Evolutionary conservation across 2,113 vertebrate genomes (phyloP), one percentile per base, ranked within the genome.

Genomic region (Antechinus flavipes): DNA sequence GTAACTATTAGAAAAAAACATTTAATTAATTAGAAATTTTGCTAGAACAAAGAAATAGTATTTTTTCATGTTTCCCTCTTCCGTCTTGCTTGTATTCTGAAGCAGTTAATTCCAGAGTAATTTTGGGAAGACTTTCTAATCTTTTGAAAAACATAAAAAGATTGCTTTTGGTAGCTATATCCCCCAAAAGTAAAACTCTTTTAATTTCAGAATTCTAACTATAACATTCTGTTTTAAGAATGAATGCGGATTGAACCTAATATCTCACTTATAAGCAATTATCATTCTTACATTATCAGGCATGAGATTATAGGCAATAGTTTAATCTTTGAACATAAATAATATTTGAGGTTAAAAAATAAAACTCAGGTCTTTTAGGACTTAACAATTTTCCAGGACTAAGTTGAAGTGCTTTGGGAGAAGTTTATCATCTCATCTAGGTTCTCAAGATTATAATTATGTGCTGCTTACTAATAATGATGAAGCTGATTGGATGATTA

Each of bases 81-180:
- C 7, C 1, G 22, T n/a, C 35, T 42, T 23, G n/a, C 68, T 23
- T 55, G 54, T 93, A 46, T 94, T 95, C 8, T 92, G n/a, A 95
- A 95, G 19, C 46, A 14, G 25, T 90, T 90, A 10, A 94, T 26
- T 97, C 23, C n/a, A 1, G 30, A 89, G 52, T 95, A 61, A 93
- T 76, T 90, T 96, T 58, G 16, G 42, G 91, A 93, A 97, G 22
- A 92, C 55, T 76, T 92, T 92, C n/a, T 27, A 92, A 5, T 22
- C 1, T 91, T 89, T 89, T 35, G n/a, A 93, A 94, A 22, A 93
- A 47, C 90, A 90, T 89, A 25, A 19, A 89, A 92, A 23, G 93
- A 54, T 68, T 94, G 68, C 27, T 93, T 96, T 94, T 94, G 56
- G 92, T 93, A 94, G 91, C 91, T 94, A 94, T 95, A 91, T 93